Evolutionary conservation across 2,797 vertebrate genomes (phyloP).

Genomic region (Anguilla anguilla): DNA sequence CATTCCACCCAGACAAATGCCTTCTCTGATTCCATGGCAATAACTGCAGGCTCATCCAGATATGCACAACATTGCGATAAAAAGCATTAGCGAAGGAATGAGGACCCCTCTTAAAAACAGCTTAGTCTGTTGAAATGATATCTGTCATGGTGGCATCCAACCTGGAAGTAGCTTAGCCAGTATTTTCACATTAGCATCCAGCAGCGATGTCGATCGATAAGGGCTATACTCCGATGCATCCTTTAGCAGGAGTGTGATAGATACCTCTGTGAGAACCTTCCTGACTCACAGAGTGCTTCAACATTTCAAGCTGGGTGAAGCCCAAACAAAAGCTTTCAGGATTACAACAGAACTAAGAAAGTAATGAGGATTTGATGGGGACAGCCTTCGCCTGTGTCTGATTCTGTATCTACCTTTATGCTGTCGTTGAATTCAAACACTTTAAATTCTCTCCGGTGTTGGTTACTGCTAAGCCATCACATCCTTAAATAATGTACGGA

Average conservation of each 20-base stretch:
- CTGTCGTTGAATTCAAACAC: neutral
- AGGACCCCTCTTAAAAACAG: neutral
- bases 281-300: neutral
- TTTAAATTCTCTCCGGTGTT: neutral
- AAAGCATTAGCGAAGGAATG: neutral
- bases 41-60: neutral
- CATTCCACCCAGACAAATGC: neutral
- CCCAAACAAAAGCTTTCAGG: neutral
- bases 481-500: neutral
- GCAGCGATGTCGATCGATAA: neutral
- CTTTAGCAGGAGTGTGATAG: neutral
- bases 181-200: neutral
- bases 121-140: neutral
- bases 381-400: neutral
- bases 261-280: neutral
- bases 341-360: neutral
- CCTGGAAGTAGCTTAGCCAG: slow-evolving; percentile 1
- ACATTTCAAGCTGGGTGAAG: neutral
- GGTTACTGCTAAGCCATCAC: neutral
- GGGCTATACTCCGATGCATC: neutral
- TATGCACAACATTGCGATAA: neutral
- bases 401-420: neutral
- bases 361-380: neutral
- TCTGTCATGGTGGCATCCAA: neutral
- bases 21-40: neutral